Base-by-base conservation (phyloP, 2,797 vertebrate genomes). In the Acanthopagrus latus region DNA sequence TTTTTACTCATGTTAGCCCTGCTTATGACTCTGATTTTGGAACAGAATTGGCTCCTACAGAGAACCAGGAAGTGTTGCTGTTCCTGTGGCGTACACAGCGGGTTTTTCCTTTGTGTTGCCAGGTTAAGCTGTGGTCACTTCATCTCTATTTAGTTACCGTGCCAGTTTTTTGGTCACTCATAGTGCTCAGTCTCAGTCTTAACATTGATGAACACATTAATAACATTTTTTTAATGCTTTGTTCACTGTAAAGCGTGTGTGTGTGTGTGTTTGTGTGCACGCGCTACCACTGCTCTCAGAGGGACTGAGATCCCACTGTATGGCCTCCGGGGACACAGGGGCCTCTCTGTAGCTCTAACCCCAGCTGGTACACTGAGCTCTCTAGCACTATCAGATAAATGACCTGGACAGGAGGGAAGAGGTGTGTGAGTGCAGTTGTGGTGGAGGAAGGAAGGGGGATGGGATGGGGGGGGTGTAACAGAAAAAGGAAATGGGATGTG, bases 301-400 rank as follows among this genome's bases (percentile, higher is more conserved):
- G 64, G 57, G 74, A 44, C 65, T 79, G 81, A 84, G 81, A 84
- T 74, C 74, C 66, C 67, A 43, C 55, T 51, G 63, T 74, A 59
- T 43, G 77, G 76, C 82, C 88, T 90, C 83, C 59, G 62, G 89
- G 86, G 89, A 88, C 60, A 59, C 38, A 9, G 59, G 63, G 44
- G 43, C 83, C 57, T 74, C 81, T 84, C 72, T 76, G 75, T 71
- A 69, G 76, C 80, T 87, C 81, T 88, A 83, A 89, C 88, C 86
- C 76, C 88, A 86, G 87, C 86, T 90, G 88, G 85, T 90, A 76
- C 25, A 55, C 81, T 29, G 23, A 80, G 66, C 84, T 84, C 86
- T 86, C 76, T 59, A 62, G 79, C 80, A 66, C 86, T 69, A 86
- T 88, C 86, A 86, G 84, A 91, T 85, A 84, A 87, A 90, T 86